Percentiles rank a stretch among this genome's conserved stretches.
phyloP scores from a whole-genome alignment of 1,140 invertebrate species.

The Drosophila baimaii region DNA sequence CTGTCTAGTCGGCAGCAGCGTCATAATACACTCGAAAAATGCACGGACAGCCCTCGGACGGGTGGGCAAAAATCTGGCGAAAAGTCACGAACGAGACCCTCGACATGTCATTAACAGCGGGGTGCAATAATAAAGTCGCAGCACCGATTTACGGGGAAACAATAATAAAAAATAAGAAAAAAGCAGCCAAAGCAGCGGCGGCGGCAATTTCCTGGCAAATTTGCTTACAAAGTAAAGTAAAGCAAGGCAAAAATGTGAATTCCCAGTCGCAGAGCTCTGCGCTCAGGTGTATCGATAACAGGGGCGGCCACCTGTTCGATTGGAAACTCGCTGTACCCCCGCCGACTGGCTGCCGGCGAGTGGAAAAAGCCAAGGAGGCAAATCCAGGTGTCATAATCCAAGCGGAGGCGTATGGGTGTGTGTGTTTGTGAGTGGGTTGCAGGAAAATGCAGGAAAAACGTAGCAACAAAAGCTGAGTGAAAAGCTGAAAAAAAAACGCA shows the following conservation, averaged over 20 bases:
- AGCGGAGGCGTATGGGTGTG: constrained; percentile 18
- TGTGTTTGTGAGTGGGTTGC: constrained; percentile 38
- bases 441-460: constrained; percentile 42
- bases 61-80: constrained; percentile 63
- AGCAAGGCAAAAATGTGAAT: constrained; percentile 8
- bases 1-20: constrained; percentile 65
- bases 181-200: constrained; percentile 17
- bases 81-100: constrained; percentile 73
- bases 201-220: constrained; percentile 36
- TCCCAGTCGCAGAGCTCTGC: constrained; percentile 1
- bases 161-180: constrained; percentile 27
- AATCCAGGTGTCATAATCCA: constrained; percentile 69
- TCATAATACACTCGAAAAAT: constrained; percentile 82
- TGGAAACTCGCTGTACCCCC: constrained; percentile 66
- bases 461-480: constrained; percentile 20
- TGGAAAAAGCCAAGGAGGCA: constrained; percentile 12
- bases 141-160: constrained; percentile 61
- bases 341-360: constrained; percentile 19
- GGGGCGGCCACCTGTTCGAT: constrained; percentile 74
- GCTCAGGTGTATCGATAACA: constrained; percentile 57
- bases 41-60: constrained; percentile 57
- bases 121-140: constrained; percentile 53
- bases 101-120: constrained; percentile 70
- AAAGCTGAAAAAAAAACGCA: constrained; percentile 44
- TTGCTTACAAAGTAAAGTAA: constrained; percentile 48